A percentile compares a stretch with the other conserved stretches of the same genome.
phyloP scores from a whole-genome alignment of 2,888 invertebrate species.

The Empis stercorea region DNA sequence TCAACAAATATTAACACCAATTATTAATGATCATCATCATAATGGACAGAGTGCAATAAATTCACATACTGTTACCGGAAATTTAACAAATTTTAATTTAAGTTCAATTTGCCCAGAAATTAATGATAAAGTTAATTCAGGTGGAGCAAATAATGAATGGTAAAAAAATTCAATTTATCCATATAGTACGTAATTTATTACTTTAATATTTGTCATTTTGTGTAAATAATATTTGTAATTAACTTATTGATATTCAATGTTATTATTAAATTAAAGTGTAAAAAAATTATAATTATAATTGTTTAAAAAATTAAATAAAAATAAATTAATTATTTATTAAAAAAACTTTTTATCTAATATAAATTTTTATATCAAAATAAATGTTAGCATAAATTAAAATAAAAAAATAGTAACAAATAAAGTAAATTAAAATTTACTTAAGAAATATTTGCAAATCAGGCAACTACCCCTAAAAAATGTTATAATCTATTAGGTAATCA shows the following conservation, averaged over 20 bases:
- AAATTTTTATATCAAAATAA: too few relatives aligned
- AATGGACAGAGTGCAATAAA: neutral
- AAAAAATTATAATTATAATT: neutral
- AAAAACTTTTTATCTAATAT: too few relatives aligned
- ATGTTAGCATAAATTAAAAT: too few relatives aligned
- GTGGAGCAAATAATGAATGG: conserved; percentile 1
- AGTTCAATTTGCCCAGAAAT: conserved; percentile 78
- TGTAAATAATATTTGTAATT: too few relatives aligned
- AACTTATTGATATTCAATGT: neutral
- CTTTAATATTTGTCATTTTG: too few relatives aligned
- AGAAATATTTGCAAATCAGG: too few relatives aligned
- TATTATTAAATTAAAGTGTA: neutral
- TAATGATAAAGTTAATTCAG: conserved; percentile 41
- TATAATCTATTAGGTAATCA: too few relatives aligned
- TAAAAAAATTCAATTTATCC: neutral
- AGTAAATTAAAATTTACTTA: too few relatives aligned
- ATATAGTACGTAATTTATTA: too few relatives aligned
- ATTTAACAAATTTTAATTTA: conserved; percentile 63
- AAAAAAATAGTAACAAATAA: too few relatives aligned
- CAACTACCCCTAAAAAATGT: too few relatives aligned
- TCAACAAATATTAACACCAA: too few relatives aligned
- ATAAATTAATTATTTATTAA: neutral
- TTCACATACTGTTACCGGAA: conserved; percentile 6
- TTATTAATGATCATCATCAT: neutral
- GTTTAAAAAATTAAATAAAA: neutral